Base-by-base conservation (phyloP, 2,888 invertebrate species). In the Leptinotarsa rubiginosa region DNA sequence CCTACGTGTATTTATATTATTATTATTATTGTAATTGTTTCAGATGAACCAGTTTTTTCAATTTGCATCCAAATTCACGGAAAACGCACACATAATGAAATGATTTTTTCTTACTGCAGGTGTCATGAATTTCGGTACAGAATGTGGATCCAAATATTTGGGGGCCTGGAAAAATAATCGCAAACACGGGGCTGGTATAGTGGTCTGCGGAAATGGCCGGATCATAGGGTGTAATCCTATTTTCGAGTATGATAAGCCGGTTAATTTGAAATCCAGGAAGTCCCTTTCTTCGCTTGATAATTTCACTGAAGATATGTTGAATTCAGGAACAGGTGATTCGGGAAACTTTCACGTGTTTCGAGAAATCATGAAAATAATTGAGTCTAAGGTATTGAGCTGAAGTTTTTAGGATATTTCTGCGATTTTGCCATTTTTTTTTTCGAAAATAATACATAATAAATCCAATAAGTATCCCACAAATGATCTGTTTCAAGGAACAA, bases 161-260 rank as follows among this genome's bases (percentile, higher is more conserved):
- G 92, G 92, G 47, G 86, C 89, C 47, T 92, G 91, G 86, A 87
- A 87, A 79, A 83, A 89, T 62, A 90, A 92, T 83, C 87, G 88
- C 77, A 92, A 92, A 82, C 89, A 92, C 76, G 92, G 92, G 0
- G 80, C 84, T 0, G 92, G 91, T 2, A 87, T 87, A 74, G 85
- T 91, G 74, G 85, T 90, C 69, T 91, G 91, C 22, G 91, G 90
- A 70, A 91, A 90, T 81, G 92, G 92, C 16, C 83, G 88, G 10
- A 87, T 89, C 65, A 82, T 91, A 0, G 86, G 89, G 81, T 86
- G 87, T 69, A 88, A 89, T 81, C 88, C 88, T 0, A 83, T 92
- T 47, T 92, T 92, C 83, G 77, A 85, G 49, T 87, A 90, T 68
- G 90, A 91, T 81, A 90, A 90, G 82, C 86, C 91, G 4, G 79